phyloP scores from a whole-genome alignment of 2,888 invertebrate species.

The Nebria salina region DNA sequence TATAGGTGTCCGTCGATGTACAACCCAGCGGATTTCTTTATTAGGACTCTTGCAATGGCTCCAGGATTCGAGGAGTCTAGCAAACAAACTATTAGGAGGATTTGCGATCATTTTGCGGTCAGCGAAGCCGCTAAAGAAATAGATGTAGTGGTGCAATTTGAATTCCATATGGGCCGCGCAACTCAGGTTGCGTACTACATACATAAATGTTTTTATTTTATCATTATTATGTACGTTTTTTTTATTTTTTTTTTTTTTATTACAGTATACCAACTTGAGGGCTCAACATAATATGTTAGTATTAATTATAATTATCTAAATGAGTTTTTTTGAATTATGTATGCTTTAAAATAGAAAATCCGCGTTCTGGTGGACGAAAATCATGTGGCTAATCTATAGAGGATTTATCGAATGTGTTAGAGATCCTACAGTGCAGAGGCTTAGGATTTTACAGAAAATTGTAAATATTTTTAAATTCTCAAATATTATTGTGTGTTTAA shows the following conservation, averaged over 20 bases:
- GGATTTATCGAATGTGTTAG: slow-evolving; percentile 77
- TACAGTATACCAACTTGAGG: slow-evolving; percentile 49
- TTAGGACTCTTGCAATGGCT: slow-evolving; percentile 82
- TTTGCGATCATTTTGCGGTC: slow-evolving; percentile 82
- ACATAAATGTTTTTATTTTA: not conserved
- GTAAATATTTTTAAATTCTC: slow-evolving; percentile 64
- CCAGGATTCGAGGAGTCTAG: slow-evolving; percentile 81
- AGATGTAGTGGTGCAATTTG: slow-evolving; percentile 77
- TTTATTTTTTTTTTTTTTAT: slow-evolving; percentile 28
- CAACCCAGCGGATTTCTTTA: slow-evolving; percentile 92
- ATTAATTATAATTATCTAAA: slow-evolving; percentile 15
- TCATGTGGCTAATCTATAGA: slow-evolving; percentile 80
- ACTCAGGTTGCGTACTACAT: slow-evolving; percentile 62
- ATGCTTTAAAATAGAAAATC: slow-evolving; percentile 64
- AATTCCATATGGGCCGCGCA: slow-evolving; percentile 72
- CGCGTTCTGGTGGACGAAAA: slow-evolving; percentile 76
- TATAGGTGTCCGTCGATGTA: slow-evolving; percentile 82
- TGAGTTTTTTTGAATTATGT: slow-evolving; percentile 3
- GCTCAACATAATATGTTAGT: slow-evolving; percentile 51
- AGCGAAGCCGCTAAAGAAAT: slow-evolving; percentile 81
- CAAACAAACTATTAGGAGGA: slow-evolving; percentile 72
- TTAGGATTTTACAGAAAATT: slow-evolving; percentile 83
- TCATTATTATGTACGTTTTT: not conserved
- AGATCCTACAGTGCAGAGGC: slow-evolving; percentile 81
- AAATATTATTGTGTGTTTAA: not conserved